Evolutionary conservation across 2,113 vertebrate species (phyloP), one percentile per base, ranked within the genome.

Genomic region (Myrmecobius fasciatus): DNA sequence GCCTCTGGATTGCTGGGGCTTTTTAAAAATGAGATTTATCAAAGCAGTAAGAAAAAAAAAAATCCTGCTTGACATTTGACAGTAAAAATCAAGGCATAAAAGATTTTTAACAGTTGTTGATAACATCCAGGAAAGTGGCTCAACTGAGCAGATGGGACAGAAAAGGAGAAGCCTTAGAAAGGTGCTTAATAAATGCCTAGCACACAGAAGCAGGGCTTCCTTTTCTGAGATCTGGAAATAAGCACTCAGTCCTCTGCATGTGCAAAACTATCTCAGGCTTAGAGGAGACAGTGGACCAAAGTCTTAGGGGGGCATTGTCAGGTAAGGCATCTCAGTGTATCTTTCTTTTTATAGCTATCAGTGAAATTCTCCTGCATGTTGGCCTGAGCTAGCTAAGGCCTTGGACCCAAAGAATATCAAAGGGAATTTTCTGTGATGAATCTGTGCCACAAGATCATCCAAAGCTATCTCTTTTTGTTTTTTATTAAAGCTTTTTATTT

Each of bases 21-120:
- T 75, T 43, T 8, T 2, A 83, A 83, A 43, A 83, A 43, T 43
- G 36, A 75, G 12, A n/a, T 75, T n/a, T 75, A 75, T 83, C 67
- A 83, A 43, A 43, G 43, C 20, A 83, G 43, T 43, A 43, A 43
- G 20, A 54, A 25, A 36, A 0, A 28, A 28, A 67, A 67, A 43
- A 83, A n/a, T 95, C 25, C 47, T 91, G 24, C 54, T 89, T 94
- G 94, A 93, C 46, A 94, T 92, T 94, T 96, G 96, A 92, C 93
- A 97, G 52, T 56, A 91, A 95, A 95, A 94, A 92, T 91, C 93
- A 28, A 97, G 88, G 20, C 52, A 96, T 22, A 89, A 93, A 89
- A 83, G n/a, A 43, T 20, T n/a, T 75, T 83, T 43, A 83, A n/a
- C 20, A 83, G 20, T 75, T 75, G 3, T 75, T 75, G n/a, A 7